Evolutionary conservation across 2,888 invertebrate species (phyloP), one percentile per base, ranked within the genome.

Genomic region (Drosophila demipolita): DNA sequence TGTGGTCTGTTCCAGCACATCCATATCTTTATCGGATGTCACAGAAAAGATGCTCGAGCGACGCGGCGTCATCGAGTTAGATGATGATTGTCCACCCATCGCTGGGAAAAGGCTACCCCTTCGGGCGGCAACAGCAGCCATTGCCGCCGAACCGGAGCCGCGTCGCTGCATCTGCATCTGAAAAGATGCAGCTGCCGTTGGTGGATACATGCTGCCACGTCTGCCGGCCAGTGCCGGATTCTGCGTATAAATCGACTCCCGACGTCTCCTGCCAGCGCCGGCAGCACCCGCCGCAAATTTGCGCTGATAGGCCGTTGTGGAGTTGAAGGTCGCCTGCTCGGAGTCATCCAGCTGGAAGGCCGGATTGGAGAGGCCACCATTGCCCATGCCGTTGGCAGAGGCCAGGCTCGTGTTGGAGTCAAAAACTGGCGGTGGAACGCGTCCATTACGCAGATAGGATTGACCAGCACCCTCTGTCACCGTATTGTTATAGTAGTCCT

Each of bases 1-100:
- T 29, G 97, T 96, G 0, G 97, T 97, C 84, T 97, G 96, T 92
- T 97, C 97, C 64, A 97, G 93, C 15, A 97, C 94, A 85, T 92
- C 89, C 74, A 91, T 88, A 40, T 93, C 91, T 67, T 91, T 91
- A 29, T 91, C 91, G 0, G 91, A 92, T 15, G 92, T 84, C 1
- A 91, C 84, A 9, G 92, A 91, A 61, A 92, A 95, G 52, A 91
- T 72, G 73, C 92, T 92, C 8, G 87, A 84, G 66, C 92, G 82
- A 54, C 92, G 73, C 71, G 91, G 66, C 74, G 85, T 58, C 20
- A 61, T 17, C 1, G 52, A 45, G 1, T n/a, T 42, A 12, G 42
- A n/a, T 2, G 57, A 6, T 26, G 42, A 6, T 26, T 26, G 26
- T 8, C n/a, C 36, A 2, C 57, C 57, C 1, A 78, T 75, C 3